Evolutionary conservation across 2,888 invertebrate genomes (phyloP).

Genomic region (Pristionchus entomophagus): DNA sequence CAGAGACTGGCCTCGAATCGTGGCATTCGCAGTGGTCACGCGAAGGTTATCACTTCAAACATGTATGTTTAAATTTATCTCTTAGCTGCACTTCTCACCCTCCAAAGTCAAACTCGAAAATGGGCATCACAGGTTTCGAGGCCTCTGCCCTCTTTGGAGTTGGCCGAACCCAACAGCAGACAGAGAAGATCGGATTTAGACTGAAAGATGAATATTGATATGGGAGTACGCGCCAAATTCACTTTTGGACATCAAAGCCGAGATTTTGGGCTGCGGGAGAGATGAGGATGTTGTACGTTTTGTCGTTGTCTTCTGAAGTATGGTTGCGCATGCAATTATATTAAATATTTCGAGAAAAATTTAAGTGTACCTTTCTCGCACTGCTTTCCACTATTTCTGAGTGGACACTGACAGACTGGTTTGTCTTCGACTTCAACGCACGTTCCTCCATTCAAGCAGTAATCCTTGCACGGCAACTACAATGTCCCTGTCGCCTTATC

Average conservation of each 20-base stretch:
- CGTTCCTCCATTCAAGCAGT: slow-evolving; percentile 12
- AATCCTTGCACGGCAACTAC: background rate
- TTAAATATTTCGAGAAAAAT: no score
- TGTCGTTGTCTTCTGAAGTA: background rate
- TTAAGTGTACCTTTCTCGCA: background rate
- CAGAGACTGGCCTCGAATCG: background rate
- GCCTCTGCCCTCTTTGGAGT: background rate
- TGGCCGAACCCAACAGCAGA: slow-evolving; percentile 1
- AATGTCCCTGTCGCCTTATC: background rate
- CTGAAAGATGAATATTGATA: background rate
- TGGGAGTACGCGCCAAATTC: background rate
- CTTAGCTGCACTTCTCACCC: background rate
- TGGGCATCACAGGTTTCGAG: background rate
- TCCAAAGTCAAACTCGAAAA: slow-evolving; percentile 4
- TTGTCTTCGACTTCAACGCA: background rate
- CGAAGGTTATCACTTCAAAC: background rate
- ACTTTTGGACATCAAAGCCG: background rate
- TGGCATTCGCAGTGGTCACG: background rate
- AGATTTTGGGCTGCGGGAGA: background rate
- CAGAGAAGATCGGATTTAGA: background rate
- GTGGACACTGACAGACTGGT: background rate
- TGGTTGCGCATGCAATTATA: no score
- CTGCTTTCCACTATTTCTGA: background rate
- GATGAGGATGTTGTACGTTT: background rate
- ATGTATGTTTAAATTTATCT: background rate